These are phyloP conservation scores for Drosophila hydei DNA, from an alignment of 1,140 invertebrate species.

Conservation along the genomic window DNA sequence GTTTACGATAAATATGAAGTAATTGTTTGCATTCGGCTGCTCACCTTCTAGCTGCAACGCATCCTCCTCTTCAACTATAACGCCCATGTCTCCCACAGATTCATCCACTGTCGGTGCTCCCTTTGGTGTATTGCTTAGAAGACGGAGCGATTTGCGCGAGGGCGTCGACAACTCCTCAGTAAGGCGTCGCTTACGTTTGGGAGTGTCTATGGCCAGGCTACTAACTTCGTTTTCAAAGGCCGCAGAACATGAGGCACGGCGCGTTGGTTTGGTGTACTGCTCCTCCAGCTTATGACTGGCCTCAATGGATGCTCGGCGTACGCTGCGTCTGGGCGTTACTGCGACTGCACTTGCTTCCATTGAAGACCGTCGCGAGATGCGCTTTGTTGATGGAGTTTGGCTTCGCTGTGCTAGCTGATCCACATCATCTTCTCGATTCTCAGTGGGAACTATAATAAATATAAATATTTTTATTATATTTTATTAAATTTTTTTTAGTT, in stretches of 20 bases:
- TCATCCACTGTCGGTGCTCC: slow-evolving; percentile 41
- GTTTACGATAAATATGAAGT: not conserved
- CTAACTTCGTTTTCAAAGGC: not conserved
- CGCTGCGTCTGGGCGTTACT: slow-evolving; percentile 55
- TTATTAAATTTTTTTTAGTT: not conserved
- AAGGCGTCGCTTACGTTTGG: slow-evolving; percentile 49
- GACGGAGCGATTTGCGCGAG: slow-evolving; percentile 49
- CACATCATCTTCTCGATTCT: not conserved
- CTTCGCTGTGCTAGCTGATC: slow-evolving; percentile 1
- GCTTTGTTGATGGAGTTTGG: slow-evolving; percentile 23
- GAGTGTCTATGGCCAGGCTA: slow-evolving; percentile 18
- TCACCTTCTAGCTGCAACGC: slow-evolving; percentile 36
- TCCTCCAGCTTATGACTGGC: slow-evolving; percentile 16
- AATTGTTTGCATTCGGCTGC: not conserved
- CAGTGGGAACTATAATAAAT: not conserved
- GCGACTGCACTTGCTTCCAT: too few relatives aligned
- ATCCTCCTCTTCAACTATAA: slow-evolving; percentile 62
- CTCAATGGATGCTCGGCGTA: slow-evolving; percentile 51
- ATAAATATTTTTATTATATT: not conserved
- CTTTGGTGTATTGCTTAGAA: slow-evolving; percentile 40
- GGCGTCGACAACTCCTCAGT: slow-evolving; percentile 55
- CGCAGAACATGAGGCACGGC: slow-evolving; percentile 54
- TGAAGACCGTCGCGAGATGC: slow-evolving; percentile 26
- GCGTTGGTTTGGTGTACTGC: slow-evolving; percentile 18
- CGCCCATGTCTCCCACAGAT: slow-evolving; percentile 65